phyloP scores from a whole-genome alignment of 2,797 vertebrate genomes.

The Pseudomugil tenellus region DNA sequence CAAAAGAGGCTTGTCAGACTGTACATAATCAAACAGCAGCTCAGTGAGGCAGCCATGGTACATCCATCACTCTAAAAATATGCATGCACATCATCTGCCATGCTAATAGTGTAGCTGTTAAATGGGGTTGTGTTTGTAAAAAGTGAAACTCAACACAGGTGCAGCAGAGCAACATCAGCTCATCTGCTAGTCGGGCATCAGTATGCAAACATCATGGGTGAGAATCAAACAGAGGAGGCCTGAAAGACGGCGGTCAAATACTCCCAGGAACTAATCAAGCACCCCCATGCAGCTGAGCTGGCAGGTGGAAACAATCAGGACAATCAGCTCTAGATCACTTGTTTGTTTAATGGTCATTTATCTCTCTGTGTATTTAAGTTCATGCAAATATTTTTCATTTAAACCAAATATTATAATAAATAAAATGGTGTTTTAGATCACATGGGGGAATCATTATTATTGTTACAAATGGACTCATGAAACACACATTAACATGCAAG shows the following conservation, averaged over 20 bases:
- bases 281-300: neutral
- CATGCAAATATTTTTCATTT: too few relatives aligned
- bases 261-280: neutral
- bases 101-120: neutral
- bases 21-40: conserved; percentile 60
- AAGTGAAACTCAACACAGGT: neutral
- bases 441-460: too few relatives aligned
- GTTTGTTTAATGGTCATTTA: too few relatives aligned
- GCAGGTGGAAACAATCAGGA: conserved; percentile 4
- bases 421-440: too few relatives aligned
- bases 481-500: too few relatives aligned
- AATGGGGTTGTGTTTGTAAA: neutral
- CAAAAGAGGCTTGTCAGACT: conserved; percentile 65
- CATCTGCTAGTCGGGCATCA: neutral
- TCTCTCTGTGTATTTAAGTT: too few relatives aligned
- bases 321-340: neutral
- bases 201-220: conserved; percentile 8
- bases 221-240: neutral
- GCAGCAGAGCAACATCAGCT: neutral
- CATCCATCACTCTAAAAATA: conserved; percentile 59
- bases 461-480: too few relatives aligned
- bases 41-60: conserved; percentile 31
- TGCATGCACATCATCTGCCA: too few relatives aligned
- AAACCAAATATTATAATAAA: too few relatives aligned
- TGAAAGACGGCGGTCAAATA: neutral